A percentile compares a stretch with the other conserved stretches of the same genome.
Conservation (phyloP, 2,888 invertebrate genomes). For the Eupeodes latifasciatus region DNA sequence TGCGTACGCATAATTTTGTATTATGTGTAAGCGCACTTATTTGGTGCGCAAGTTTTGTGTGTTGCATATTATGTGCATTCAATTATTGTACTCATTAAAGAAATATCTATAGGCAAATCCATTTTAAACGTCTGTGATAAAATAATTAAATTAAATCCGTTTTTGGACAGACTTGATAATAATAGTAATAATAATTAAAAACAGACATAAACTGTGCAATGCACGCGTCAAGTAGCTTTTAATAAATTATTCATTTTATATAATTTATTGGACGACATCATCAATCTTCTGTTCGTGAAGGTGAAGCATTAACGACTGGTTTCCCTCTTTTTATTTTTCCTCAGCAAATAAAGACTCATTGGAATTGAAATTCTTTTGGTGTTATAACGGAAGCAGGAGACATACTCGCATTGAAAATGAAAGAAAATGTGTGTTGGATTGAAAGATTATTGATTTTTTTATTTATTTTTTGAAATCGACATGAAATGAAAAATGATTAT, state of each 20-base stretch:
- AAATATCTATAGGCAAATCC: conserved; percentile 49
- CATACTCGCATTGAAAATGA: conserved; percentile 9
- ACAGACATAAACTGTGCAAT: conserved; percentile 39
- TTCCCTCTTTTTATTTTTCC: conserved; percentile 43
- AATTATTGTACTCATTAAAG: neutral
- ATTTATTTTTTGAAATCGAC: neutral
- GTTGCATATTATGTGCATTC: conserved; percentile 28
- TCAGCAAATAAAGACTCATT: conserved; percentile 33
- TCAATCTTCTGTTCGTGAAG: conserved; percentile 31
- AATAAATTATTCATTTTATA: conserved; percentile 24
- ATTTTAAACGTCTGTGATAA: conserved; percentile 39
- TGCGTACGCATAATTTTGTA: conserved; percentile 52
- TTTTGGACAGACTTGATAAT: conserved; percentile 39
- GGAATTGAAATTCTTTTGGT: conserved; percentile 58
- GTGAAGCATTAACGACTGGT: conserved; percentile 40
- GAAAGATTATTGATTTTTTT: conserved; percentile 11
- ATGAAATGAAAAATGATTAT: conserved; percentile 14
- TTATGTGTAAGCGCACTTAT: conserved; percentile 23
- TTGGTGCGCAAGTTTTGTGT: conserved; percentile 19
- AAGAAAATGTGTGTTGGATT: conserved; percentile 35
- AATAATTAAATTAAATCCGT: conserved; percentile 61
- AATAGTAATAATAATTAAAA: conserved; percentile 31
- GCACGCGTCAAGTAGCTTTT: conserved; percentile 22
- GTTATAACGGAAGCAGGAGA: conserved; percentile 27
- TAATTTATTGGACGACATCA: conserved; percentile 42